Conservation (phyloP, 2,797 vertebrate genomes). For the Falco berigora region DNA sequence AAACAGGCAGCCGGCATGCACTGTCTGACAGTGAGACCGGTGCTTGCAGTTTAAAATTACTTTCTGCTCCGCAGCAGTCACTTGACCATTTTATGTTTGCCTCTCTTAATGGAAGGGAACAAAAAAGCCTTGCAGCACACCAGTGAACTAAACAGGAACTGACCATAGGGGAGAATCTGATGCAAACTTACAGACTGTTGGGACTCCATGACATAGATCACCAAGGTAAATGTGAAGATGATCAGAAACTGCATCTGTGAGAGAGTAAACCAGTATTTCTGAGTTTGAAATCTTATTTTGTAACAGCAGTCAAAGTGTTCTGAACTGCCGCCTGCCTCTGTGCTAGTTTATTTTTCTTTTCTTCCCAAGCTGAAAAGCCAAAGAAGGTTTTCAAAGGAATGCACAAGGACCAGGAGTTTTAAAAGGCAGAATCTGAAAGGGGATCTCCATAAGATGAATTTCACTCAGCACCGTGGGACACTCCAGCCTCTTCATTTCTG, state of each 20-base stretch:
- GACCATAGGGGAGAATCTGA: neutral
- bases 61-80: neutral
- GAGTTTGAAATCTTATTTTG: neutral
- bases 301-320: neutral
- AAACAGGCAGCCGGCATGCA: constrained; percentile 27
- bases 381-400: constrained; percentile 15
- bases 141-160: neutral
- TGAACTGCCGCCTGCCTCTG: neutral
- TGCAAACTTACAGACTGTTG: neutral
- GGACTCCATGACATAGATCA: neutral
- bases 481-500: constrained; percentile 71
- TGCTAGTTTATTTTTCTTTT: neutral
- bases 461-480: constrained; percentile 66
- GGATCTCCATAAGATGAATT: constrained; percentile 76
- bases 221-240: neutral
- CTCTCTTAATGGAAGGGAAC: neutral
- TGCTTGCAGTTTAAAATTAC: constrained; percentile 6
- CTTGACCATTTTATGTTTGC: neutral
- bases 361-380: neutral
- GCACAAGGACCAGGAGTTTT: neutral
- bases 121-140: neutral
- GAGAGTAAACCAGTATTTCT: neutral
- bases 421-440: neutral
- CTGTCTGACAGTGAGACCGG: neutral
- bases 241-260: neutral